Percentiles rank a stretch among this genome's conserved stretches.
phyloP scores from a whole-genome alignment of 2,888 invertebrate genomes.

The Caenorhabditis afra region DNA sequence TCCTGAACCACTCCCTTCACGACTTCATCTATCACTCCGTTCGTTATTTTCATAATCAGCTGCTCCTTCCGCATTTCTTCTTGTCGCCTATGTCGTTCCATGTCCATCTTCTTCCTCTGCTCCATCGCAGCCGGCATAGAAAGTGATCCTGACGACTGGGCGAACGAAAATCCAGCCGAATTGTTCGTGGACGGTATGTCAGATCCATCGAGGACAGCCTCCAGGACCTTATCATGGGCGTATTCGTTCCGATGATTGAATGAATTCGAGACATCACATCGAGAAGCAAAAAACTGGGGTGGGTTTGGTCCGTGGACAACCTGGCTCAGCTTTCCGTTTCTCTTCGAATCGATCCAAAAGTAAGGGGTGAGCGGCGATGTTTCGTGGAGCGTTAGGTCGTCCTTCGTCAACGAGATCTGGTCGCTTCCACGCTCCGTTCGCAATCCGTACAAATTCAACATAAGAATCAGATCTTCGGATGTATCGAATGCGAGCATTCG shows the following conservation, averaged over 20 bases:
- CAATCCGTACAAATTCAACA: constrained; percentile 27
- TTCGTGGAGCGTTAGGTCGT: constrained; percentile 32
- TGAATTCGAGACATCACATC: constrained; percentile 60
- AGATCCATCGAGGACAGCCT: constrained; percentile 29
- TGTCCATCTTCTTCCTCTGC: constrained; percentile 28
- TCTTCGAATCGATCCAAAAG: constrained; percentile 61
- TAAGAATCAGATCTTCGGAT: constrained; percentile 37
- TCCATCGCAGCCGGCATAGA: constrained; percentile 30
- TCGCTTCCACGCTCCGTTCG: constrained; percentile 24
- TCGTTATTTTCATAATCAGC: constrained; percentile 13
- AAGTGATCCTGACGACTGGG: constrained; percentile 30
- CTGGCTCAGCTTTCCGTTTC: constrained; percentile 45
- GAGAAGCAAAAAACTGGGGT: constrained; percentile 28
- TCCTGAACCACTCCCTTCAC: constrained; percentile 28
- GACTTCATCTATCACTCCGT: constrained; percentile 32
- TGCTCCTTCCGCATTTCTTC: constrained; percentile 17
- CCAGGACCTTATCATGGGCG: constrained; percentile 62
- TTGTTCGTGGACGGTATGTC: constrained; percentile 4
- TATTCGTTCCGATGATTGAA: constrained; percentile 65
- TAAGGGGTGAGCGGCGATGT: constrained; percentile 30
- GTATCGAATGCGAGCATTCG: constrained; percentile 67
- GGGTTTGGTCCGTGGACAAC: constrained; percentile 54
- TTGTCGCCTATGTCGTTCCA: constrained; percentile 18
- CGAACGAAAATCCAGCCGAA: constrained; percentile 11
- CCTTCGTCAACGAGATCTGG: constrained; percentile 51